These are phyloP conservation scores for Xiphorhynchus erythropygius DNA, from an alignment of 2,797 vertebrate species.

Conservation along the genomic window DNA sequence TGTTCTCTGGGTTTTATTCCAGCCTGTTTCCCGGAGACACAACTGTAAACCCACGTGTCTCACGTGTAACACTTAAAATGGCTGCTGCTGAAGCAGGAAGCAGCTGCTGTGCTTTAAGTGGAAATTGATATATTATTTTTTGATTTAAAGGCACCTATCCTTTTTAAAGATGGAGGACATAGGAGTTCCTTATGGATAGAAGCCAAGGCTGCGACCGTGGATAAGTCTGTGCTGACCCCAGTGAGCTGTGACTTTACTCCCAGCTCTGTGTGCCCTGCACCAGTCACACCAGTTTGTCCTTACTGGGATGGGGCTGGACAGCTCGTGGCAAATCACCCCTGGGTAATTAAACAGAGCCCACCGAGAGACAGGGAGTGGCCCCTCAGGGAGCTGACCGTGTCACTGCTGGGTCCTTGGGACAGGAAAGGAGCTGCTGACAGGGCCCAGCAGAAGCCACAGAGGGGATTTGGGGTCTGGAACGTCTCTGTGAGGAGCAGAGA, in stretches of 20 bases:
- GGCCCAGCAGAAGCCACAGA: rapidly evolving
- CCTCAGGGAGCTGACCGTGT: neutral
- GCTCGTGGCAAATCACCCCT: no score
- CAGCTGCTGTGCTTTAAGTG: neutral
- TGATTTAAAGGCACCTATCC: neutral
- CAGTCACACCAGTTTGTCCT: neutral
- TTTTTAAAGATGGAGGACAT: neutral
- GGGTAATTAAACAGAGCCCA: no score
- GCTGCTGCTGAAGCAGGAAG: neutral
- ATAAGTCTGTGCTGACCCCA: rapidly evolving
- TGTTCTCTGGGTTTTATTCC: neutral
- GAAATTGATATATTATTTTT: neutral
- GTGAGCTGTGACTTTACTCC: neutral
- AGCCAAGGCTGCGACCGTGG: neutral
- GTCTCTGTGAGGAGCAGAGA: neutral
- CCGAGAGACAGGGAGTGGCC: no score
- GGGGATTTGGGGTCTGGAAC: neutral
- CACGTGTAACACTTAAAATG: rapidly evolving
- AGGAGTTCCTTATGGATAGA: rapidly evolving
- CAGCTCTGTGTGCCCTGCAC: neutral
- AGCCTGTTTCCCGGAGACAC: neutral
- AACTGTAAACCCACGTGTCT: rapidly evolving
- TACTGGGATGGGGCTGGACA: no score
- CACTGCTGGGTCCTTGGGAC: neutral
- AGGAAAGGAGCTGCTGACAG: neutral